Evolutionary conservation across 2,888 invertebrate genomes (phyloP).

Genomic region (Lathronympha strigana): DNA sequence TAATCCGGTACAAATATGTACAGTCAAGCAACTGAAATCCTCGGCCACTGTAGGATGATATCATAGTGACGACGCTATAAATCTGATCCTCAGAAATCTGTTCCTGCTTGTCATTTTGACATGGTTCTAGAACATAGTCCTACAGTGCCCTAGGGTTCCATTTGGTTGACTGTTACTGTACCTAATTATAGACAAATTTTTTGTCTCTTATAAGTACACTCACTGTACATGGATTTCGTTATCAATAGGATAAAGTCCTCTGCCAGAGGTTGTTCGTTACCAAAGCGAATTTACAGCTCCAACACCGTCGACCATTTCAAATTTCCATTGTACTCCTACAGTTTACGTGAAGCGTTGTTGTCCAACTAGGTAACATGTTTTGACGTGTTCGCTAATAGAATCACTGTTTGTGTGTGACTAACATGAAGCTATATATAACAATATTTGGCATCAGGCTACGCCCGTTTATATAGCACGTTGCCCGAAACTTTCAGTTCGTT

Average conservation of each 20-base stretch:
- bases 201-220: no score
- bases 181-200: no score
- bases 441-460: conserved; percentile 7
- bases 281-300: background rate
- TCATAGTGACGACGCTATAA: no score
- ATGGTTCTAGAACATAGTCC: no score
- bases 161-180: no score
- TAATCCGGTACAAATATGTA: background rate
- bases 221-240: background rate
- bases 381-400: background rate
- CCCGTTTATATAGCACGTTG: conserved; percentile 26
- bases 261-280: background rate
- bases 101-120: no score
- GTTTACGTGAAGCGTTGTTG: background rate
- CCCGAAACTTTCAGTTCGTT: conserved; percentile 45
- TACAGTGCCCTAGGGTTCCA: no score
- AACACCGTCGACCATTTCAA: background rate
- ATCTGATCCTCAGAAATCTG: no score
- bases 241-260: background rate
- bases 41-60: no score
- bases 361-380: background rate
- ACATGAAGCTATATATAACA: conserved; percentile 6
- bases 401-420: background rate
- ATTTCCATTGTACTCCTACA: background rate
- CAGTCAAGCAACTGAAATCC: background rate